Evolutionary conservation across 2,113 vertebrate genomes (phyloP).

Genomic region (Gymnobelideus leadbeateri): DNA sequence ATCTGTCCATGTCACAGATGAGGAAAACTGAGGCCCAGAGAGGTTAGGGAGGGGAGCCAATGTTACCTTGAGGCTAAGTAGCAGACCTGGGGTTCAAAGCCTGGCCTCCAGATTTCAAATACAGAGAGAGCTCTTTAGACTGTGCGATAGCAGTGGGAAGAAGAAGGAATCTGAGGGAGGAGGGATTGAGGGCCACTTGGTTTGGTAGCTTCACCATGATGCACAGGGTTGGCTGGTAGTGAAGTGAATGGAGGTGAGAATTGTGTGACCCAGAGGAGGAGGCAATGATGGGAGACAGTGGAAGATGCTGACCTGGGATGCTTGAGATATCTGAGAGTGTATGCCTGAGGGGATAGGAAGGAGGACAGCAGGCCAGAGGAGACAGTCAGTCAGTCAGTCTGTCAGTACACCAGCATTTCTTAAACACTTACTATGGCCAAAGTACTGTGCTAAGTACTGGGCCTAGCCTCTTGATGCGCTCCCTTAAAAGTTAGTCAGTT

Average conservation of each 20-base stretch:
- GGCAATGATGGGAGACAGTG: neutral
- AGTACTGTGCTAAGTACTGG: too few species aligned
- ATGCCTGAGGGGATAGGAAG: neutral
- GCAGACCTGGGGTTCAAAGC: neutral
- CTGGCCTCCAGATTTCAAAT: neutral
- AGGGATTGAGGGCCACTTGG: neutral
- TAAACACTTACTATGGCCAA: too few species aligned
- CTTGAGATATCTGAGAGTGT: neutral
- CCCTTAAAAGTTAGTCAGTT: too few species aligned
- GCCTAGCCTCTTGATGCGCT: too few species aligned
- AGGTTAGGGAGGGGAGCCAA: too few species aligned
- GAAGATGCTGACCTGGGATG: neutral
- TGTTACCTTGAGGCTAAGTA: neutral
- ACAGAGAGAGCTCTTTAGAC: neutral
- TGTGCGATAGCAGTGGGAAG: neutral
- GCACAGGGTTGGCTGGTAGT: too few species aligned
- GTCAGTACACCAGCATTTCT: too few species aligned
- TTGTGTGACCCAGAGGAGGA: neutral
- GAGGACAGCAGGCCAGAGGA: neutral
- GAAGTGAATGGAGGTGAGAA: too few species aligned
- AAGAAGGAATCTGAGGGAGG: neutral
- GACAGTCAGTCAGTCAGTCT: neutral
- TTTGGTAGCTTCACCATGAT: neutral
- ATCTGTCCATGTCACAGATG: neutral
- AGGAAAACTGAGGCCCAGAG: neutral